phyloP scores from a whole-genome alignment of 2,113 vertebrate species.

The Phyllostomus hastatus region DNA sequence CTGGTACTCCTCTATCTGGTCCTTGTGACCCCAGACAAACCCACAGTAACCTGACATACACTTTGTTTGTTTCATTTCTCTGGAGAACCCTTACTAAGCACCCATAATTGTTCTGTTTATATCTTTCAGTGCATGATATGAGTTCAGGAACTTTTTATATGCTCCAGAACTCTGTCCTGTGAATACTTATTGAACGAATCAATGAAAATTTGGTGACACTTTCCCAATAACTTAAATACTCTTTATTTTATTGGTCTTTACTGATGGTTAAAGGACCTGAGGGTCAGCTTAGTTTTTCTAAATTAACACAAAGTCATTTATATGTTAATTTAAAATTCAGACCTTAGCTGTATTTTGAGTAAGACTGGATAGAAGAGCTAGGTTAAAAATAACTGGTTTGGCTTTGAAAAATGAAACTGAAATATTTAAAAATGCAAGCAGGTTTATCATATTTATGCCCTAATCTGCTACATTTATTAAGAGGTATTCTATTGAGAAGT shows the following conservation, averaged over 20 bases:
- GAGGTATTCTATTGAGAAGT: background rate
- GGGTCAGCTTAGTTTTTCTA: slow-evolving; percentile 60
- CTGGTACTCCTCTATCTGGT: background rate
- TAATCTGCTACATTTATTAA: slow-evolving; percentile 12
- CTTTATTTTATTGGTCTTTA: slow-evolving; percentile 49
- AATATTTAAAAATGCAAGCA: slow-evolving; percentile 34
- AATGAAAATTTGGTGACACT: background rate
- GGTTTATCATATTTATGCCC: background rate
- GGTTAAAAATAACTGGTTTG: slow-evolving; percentile 20
- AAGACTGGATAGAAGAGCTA: background rate
- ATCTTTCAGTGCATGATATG: background rate
- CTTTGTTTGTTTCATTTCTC: background rate
- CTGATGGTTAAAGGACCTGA: slow-evolving; percentile 41
- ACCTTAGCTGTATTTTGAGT: slow-evolving; percentile 50
- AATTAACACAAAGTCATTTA: slow-evolving; percentile 50
- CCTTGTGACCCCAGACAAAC: background rate
- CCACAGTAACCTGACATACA: background rate
- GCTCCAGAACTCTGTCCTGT: background rate
- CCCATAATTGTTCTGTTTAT: slow-evolving; percentile 7
- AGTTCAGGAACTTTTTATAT: background rate
- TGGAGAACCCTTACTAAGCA: background rate
- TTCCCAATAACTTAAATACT: slow-evolving; percentile 6
- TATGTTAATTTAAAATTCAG: slow-evolving; percentile 67
- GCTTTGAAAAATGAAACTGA: slow-evolving; percentile 40
- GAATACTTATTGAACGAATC: slow-evolving; percentile 33